These are phyloP conservation scores for Eretmocerus hayati DNA, from an alignment of 2,888 invertebrate species.

Conservation along the genomic window DNA sequence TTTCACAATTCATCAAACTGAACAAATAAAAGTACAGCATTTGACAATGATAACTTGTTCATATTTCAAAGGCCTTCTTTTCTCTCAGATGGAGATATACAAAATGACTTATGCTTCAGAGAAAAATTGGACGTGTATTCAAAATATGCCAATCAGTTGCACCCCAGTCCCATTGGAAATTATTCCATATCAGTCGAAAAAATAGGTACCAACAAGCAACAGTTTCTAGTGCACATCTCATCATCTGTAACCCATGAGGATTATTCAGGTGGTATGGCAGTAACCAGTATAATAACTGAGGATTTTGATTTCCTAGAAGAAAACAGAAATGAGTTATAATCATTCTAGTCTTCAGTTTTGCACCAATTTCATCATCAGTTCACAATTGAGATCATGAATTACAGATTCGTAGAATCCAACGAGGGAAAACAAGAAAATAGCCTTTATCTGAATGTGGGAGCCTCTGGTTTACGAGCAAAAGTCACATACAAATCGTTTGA, in stretches of 20 bases:
- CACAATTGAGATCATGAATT: neutral
- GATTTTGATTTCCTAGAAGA: conserved; percentile 61
- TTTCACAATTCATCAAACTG: too few species aligned
- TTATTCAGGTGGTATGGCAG: conserved; percentile 53
- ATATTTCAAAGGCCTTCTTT: too few species aligned
- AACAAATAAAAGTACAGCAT: too few species aligned
- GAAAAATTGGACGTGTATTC: conserved; percentile 31
- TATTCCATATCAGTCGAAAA: conserved; percentile 42
- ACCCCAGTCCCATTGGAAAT: conserved; percentile 28
- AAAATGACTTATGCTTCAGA: conserved; percentile 30
- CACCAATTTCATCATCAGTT: neutral
- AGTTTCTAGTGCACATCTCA: conserved; percentile 56
- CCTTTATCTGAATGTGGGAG: conserved; percentile 51
- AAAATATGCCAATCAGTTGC: conserved; percentile 22
- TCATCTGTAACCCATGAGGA: conserved; percentile 55
- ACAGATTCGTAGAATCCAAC: conserved; percentile 48
- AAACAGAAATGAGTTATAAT: conserved; percentile 52
- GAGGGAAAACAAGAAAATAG: conserved; percentile 50
- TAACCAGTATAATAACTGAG: conserved; percentile 55
- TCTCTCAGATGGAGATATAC: conserved; percentile 26
- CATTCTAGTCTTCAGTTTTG: conserved; percentile 1
- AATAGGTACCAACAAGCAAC: conserved; percentile 49
- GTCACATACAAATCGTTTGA: too few species aligned
- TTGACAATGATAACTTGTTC: too few species aligned
- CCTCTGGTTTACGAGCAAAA: too few species aligned